A percentile compares a stretch with the other conserved stretches of the same genome.
Conservation (phyloP, 2,888 invertebrate species). For the Eumerus sabulonum region DNA sequence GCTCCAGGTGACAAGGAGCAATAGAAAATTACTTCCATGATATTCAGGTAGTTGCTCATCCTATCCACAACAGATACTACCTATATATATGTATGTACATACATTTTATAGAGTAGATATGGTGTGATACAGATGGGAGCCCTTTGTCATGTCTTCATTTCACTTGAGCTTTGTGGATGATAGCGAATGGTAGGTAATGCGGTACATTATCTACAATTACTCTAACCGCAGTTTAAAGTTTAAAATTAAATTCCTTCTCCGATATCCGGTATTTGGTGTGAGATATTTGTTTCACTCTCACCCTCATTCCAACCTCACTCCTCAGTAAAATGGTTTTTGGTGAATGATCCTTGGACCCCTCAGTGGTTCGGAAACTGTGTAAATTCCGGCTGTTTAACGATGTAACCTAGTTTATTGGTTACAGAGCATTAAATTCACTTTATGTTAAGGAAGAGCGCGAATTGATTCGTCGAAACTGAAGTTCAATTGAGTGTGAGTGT, state of each 20-base stretch:
- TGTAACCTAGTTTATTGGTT: constrained; percentile 47
- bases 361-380: too few relatives aligned
- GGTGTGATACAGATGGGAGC: too few relatives aligned
- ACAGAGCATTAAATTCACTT: background rate
- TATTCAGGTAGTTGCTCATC: constrained; percentile 48
- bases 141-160: too few relatives aligned
- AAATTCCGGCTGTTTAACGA: too few relatives aligned
- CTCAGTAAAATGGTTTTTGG: background rate
- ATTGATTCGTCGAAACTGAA: background rate
- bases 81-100: too few relatives aligned
- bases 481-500: too few relatives aligned
- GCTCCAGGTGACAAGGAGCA: constrained; percentile 51
- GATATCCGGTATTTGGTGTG: constrained; percentile 49
- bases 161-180: too few relatives aligned
- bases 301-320: too few relatives aligned
- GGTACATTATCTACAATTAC: constrained; percentile 46
- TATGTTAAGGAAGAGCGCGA: background rate
- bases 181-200: background rate
- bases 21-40: constrained; percentile 62
- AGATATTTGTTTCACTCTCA: background rate
- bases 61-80: background rate
- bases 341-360: too few relatives aligned
- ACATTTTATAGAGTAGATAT: constrained; percentile 3
- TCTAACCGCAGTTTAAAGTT: constrained; percentile 54
- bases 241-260: constrained; percentile 60